Base-by-base conservation (phyloP, 2,888 invertebrate species). In the Clunio marinus region DNA sequence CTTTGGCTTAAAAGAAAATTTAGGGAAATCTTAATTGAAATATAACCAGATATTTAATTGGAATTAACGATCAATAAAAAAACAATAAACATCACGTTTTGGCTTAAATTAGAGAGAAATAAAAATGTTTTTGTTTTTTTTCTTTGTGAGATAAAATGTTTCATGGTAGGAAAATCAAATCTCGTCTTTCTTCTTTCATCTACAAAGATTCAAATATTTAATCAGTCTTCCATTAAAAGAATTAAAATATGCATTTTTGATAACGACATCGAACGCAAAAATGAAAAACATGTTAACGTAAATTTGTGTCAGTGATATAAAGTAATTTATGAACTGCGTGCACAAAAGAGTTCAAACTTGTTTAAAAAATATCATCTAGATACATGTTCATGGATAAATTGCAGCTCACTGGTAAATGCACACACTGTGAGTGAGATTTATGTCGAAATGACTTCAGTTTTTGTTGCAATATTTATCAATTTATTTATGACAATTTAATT, bases 391-490 rank as follows among this genome's bases (percentile, higher is more conserved):
- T 8, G 35, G 7, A 32, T 8, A 32, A 32, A 41, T 41, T 41
- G 41, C 41, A 41, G 8, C 5, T 32, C 32, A 32, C 3, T 41
- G 7, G 15, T 41, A 4, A 15, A 4, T 41, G 41, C 41, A 41
- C n/a, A n/a, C n/a, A 41, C 3, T 13, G 51, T 22, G 51, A 22
- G 20, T 51, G 7, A 22, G 22, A 51, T 51, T 51, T 51, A 41
- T 51, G 51, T 51, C 51, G 51, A 32, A 32, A 7, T 32, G 32
- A 10, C 32, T n/a, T n/a, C n/a, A n/a, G n/a, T n/a, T n/a, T n/a
- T 41, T 41, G 41, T 41, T 51, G 20, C 7, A 51, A 51, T 51
- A 51, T 51, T 51, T 51, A 51, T 51, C 51, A 51, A 51, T 51
- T 51, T 51, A 51, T 51, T 51, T 51, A 51, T 51, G 51, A 51